phyloP scores from a whole-genome alignment of 2,797 vertebrate genomes.

The Pterois miles region DNA sequence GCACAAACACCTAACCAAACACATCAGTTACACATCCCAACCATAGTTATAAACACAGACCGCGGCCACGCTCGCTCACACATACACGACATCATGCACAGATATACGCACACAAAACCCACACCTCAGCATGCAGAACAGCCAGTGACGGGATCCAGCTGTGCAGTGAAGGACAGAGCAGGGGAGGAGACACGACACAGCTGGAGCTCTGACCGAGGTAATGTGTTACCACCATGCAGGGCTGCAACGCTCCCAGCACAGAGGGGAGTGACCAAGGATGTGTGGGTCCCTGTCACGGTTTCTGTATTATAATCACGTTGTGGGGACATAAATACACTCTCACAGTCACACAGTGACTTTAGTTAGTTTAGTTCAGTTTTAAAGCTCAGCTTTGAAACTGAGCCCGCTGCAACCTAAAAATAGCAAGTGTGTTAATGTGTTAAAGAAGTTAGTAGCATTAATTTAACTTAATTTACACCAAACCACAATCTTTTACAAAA shows the following conservation, averaged over 20 bases:
- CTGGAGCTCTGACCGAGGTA: constrained; percentile 44
- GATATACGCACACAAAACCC: not conserved
- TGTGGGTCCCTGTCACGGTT: not conserved
- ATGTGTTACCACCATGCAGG: constrained; percentile 43
- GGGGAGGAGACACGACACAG: constrained; percentile 72
- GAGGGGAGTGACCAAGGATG: not conserved
- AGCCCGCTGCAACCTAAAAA: no score
- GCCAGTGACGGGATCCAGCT: constrained; percentile 69
- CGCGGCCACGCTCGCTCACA: not conserved
- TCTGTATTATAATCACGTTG: not conserved
- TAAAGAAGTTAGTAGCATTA: no score
- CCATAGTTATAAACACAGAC: not conserved
- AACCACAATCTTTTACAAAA: no score
- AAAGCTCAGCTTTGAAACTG: no score
- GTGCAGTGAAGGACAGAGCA: constrained; percentile 58
- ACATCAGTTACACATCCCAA: not conserved
- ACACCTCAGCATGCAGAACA: constrained; percentile 3
- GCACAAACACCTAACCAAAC: not conserved
- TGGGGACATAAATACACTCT: not conserved
- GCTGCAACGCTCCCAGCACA: constrained; percentile 30
- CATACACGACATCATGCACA: not conserved
- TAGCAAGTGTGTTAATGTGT: no score
- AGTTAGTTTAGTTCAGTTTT: no score
- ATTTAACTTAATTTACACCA: no score
- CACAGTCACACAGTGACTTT: not conserved